Base-by-base conservation (phyloP, 2,113 vertebrate genomes). In the Centropristis striata region DNA sequence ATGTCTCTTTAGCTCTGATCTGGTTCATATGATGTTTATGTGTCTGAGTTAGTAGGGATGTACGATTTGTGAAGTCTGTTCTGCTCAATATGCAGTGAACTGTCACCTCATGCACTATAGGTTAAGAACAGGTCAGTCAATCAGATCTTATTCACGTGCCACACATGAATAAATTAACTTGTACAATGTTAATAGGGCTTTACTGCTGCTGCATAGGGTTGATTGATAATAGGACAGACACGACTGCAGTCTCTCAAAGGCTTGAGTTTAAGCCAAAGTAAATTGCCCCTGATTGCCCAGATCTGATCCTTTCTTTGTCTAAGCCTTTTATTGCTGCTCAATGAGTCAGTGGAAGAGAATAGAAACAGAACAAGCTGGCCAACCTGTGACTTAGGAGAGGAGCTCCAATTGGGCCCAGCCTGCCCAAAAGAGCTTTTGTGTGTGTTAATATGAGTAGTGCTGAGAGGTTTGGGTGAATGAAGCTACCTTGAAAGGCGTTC, bases 381-480 rank as follows among this genome's bases (percentile, higher is more conserved):
- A 81, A 74, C 83, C 49, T 81, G 71, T 58, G 69, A 81, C 57
- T 71, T 39, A 20, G 13, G 15, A 64, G 60, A 80, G 50, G 54
- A 50, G 80, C 77, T 71, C 25, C 63, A 58, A 61, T 44, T 60
- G 60, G 71, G 36, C 25, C 49, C 47, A 60, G 46, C 46, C 44
- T 49, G 49, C 21, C 41, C 47, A 6, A 76, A 82, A 69, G 59
- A 66, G 71, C 85, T 72, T 85, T 85, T 86, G 86, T 87, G 61
- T 80, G 47, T 46, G 84, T 86, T 63, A 84, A 86, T 78, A 66
- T 57, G 75, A 83, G 80, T 18, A 54, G 75, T 6, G 47, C 63
- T 18, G 47, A 83, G 74, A 72, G 80, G 57, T 80, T 44, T 63
- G 28, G 21, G 25, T 79, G 63, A 86, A 85, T 80, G 72, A 65